phyloP scores from a whole-genome alignment of 30 jellyfish, hydroid and myxozoan species.

The Turritopsis rubra region DNA sequence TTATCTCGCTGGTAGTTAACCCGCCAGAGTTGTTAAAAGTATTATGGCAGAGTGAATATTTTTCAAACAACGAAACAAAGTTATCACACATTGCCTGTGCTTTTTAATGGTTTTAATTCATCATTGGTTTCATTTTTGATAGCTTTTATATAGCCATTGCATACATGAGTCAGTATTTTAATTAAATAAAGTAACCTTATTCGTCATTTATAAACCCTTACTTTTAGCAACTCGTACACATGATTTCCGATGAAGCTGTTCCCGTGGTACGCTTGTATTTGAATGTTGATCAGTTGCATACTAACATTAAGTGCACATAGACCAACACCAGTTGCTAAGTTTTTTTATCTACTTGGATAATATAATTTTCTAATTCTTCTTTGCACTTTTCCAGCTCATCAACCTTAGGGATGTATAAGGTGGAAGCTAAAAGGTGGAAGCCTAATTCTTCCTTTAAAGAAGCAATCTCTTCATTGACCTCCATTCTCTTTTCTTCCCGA shows the following conservation, averaged over 20 bases:
- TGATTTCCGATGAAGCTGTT: neutral
- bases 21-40: too few relatives aligned
- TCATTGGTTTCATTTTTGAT: too few relatives aligned
- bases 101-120: too few relatives aligned
- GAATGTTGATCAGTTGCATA: neutral
- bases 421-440: neutral
- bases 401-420: neutral
- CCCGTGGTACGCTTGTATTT: neutral
- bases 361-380: neutral
- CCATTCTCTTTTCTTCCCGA: neutral
- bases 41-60: too few relatives aligned
- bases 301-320: neutral
- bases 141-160: too few relatives aligned
- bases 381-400: neutral
- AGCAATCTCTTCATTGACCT: neutral
- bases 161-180: too few relatives aligned
- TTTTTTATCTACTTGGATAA: neutral
- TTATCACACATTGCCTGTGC: too few relatives aligned
- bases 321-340: neutral
- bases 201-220: neutral
- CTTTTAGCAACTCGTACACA: neutral
- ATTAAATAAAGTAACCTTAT: neutral
- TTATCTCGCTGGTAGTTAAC: too few relatives aligned
- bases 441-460: neutral
- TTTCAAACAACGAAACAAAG: too few relatives aligned